Conservation (phyloP, 2,797 vertebrate genomes). For the Sebastes alutus region DNA sequence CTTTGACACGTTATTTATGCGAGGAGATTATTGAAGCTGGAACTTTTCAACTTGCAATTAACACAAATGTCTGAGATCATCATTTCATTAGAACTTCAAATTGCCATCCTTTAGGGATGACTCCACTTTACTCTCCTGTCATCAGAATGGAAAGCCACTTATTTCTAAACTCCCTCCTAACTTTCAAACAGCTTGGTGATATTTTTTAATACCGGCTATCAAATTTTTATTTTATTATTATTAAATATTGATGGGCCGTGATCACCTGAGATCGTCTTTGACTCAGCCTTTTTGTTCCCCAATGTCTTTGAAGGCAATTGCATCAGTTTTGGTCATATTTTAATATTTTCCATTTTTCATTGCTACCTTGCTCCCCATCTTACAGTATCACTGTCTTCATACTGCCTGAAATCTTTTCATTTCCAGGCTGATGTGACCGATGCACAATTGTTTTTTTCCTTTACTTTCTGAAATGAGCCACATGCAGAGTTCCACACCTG, state of each 20-base stretch:
- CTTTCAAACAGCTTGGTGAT: neutral
- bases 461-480: neutral
- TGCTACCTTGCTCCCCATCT: neutral
- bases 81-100: constrained; percentile 44
- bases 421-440: neutral
- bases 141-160: constrained; percentile 18
- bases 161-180: constrained; percentile 1
- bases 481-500: neutral
- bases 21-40: constrained; percentile 19
- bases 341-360: constrained; percentile 1
- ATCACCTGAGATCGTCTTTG: constrained; percentile 21
- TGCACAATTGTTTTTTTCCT: neutral
- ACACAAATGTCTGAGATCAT: constrained; percentile 37
- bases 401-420: neutral
- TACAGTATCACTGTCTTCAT: neutral
- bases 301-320: constrained; percentile 13
- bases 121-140: neutral
- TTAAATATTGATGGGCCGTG: constrained; percentile 35
- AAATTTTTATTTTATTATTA: constrained; percentile 17
- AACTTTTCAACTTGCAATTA: constrained; percentile 36
- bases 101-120: constrained; percentile 8
- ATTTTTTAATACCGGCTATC: constrained; percentile 9
- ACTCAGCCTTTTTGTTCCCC: constrained; percentile 1
- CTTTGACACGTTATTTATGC: constrained; percentile 28
- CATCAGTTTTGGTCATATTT: constrained; percentile 5